Evolutionary conservation across 2,888 invertebrate species (phyloP).

Genomic region (Synanthedon andrenaeformis): DNA sequence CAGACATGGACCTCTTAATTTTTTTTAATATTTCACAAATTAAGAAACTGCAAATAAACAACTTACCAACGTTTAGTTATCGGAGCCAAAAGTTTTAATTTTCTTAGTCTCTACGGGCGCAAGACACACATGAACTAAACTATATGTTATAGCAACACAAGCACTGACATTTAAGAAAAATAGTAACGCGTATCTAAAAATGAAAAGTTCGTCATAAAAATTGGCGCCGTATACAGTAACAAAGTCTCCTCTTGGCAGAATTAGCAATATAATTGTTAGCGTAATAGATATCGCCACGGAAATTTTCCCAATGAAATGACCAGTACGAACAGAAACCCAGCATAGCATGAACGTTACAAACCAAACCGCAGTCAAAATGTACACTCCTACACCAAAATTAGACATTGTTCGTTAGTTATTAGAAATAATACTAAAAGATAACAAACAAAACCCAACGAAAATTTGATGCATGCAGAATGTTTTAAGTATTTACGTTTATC

Average conservation of each 20-base stretch:
- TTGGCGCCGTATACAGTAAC: slow-evolving; percentile 40
- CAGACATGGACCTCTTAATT: no score
- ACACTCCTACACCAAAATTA: slow-evolving; percentile 75
- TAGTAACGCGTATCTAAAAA: slow-evolving; percentile 36
- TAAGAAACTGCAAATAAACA: slow-evolving; percentile 5
- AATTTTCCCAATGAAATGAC: slow-evolving; percentile 74
- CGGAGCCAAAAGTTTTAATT: slow-evolving; percentile 35
- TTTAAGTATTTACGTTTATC: slow-evolving; percentile 23
- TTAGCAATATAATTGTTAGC: slow-evolving; percentile 70
- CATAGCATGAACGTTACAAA: slow-evolving; percentile 72
- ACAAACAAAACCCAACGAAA: slow-evolving; percentile 3
- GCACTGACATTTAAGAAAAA: slow-evolving; percentile 33
- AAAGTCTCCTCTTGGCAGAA: slow-evolving; percentile 69
- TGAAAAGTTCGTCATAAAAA: slow-evolving; percentile 55
- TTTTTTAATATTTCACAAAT: no score
- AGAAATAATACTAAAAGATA: neutral
- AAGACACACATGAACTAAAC: slow-evolving; percentile 39
- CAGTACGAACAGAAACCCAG: slow-evolving; percentile 74
- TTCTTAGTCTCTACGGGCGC: slow-evolving; percentile 42
- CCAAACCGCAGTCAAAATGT: slow-evolving; percentile 75
- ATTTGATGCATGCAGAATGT: slow-evolving; percentile 25
- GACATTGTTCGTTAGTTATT: slow-evolving; percentile 28
- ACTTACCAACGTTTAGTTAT: slow-evolving; percentile 35
- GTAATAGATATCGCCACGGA: slow-evolving; percentile 64
- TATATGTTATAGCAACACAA: slow-evolving; percentile 30